Evolutionary conservation across 2,888 invertebrate genomes (phyloP).

Genomic region (Acleris cristana): DNA sequence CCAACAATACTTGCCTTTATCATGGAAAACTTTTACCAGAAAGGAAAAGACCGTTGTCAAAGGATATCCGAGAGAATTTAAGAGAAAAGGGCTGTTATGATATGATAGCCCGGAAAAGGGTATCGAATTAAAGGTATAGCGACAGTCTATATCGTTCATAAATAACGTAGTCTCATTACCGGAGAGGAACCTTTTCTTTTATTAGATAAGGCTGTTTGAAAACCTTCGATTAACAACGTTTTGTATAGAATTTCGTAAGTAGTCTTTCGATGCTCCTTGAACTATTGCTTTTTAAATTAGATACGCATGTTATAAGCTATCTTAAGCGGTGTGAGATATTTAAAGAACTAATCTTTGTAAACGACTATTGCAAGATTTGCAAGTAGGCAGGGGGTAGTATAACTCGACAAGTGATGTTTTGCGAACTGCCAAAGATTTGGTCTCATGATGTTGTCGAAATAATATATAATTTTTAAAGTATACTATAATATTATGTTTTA

Average conservation of each 20-base stretch:
- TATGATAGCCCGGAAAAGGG: conserved; percentile 5
- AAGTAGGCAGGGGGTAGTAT: too few relatives aligned
- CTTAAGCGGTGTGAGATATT: too few relatives aligned
- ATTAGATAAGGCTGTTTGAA: neutral
- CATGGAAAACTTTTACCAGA: conserved; percentile 23
- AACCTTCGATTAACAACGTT: neutral
- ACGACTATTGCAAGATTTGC: too few relatives aligned
- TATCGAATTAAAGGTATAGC: conserved; percentile 4
- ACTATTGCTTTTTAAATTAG: too few relatives aligned
- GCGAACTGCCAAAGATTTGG: too few relatives aligned
- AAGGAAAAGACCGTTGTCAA: conserved; percentile 9
- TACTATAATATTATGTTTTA: too few relatives aligned
- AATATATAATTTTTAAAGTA: too few relatives aligned
- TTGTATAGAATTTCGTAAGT: neutral
- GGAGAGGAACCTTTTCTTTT: neutral
- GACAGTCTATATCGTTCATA: neutral
- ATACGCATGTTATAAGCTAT: too few relatives aligned
- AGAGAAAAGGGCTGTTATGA: conserved; percentile 3
- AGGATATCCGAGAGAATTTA: neutral
- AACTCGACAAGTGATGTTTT: too few relatives aligned
- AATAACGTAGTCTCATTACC: conserved; percentile 2
- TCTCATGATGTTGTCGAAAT: too few relatives aligned
- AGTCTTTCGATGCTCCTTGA: neutral
- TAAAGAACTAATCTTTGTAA: too few relatives aligned
- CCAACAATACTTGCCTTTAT: conserved; percentile 22